Percentiles rank a stretch among this genome's conserved stretches.
Conservation (phyloP, 1,140 invertebrate species). For the Dinothrombium tinctorium region DNA sequence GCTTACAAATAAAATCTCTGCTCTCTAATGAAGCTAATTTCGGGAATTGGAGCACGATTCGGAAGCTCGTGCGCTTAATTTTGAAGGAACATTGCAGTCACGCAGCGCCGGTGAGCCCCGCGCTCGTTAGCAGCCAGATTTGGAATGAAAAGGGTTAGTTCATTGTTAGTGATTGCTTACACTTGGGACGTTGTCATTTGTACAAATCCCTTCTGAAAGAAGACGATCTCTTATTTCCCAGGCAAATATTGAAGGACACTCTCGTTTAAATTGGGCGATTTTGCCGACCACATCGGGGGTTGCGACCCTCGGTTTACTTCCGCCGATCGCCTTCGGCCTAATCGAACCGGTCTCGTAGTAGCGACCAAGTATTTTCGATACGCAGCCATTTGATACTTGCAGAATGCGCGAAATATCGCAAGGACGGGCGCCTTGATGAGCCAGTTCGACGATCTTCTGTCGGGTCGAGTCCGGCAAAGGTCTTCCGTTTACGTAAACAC, state of each 20-base stretch:
- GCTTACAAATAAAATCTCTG: background rate
- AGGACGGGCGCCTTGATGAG: slow-evolving; percentile 80
- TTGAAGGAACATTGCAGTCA: background rate
- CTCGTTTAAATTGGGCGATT: slow-evolving; percentile 82
- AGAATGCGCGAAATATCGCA: slow-evolving; percentile 94
- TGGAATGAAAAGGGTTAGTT: background rate
- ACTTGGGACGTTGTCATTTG: slow-evolving; percentile 96
- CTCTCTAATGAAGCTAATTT: background rate
- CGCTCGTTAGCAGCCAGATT: background rate
- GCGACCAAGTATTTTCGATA: slow-evolving; percentile 79
- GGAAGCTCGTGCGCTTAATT: background rate
- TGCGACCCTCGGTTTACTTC: slow-evolving; percentile 86
- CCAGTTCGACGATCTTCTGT: slow-evolving; percentile 86
- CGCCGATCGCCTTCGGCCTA: slow-evolving; percentile 77
- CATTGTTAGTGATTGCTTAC: slow-evolving; percentile 65
- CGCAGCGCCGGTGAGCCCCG: background rate
- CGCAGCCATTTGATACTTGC: slow-evolving; percentile 73
- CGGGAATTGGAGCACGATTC: background rate
- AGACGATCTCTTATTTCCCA: slow-evolving; percentile 93
- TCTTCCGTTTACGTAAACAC: slow-evolving; percentile 88
- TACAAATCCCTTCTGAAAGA: slow-evolving; percentile 85
- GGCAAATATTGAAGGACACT: slow-evolving; percentile 91
- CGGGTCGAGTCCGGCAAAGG: slow-evolving; percentile 82
- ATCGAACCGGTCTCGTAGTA: slow-evolving; percentile 98
- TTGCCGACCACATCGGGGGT: slow-evolving; percentile 75